phyloP scores from a whole-genome alignment of 2,797 vertebrate genomes.

The Cetoscarus ocellatus region DNA sequence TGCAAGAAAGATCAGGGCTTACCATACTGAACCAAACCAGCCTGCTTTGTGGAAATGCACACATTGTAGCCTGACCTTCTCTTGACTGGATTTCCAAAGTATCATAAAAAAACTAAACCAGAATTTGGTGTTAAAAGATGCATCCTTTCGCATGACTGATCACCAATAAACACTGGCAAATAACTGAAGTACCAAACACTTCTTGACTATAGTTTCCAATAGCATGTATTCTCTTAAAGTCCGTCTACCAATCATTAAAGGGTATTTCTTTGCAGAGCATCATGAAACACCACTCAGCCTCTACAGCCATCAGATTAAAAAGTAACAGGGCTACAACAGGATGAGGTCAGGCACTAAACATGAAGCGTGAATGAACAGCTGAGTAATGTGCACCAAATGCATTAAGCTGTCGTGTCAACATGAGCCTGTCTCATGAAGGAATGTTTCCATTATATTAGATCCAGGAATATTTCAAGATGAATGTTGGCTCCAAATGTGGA shows the following conservation, averaged over 20 bases:
- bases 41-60: no score
- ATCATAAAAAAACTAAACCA: no score
- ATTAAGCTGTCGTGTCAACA: background rate
- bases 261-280: background rate
- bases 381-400: background rate
- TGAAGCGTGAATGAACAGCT: background rate
- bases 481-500: background rate
- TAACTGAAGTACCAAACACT: background rate
- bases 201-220: background rate
- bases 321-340: background rate
- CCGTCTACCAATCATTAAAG: background rate
- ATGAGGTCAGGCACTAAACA: background rate
- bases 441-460: conserved; percentile 20
- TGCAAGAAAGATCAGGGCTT: no score
- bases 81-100: no score
- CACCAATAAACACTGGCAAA: no score
- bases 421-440: conserved; percentile 6
- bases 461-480: background rate
- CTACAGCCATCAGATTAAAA: background rate
- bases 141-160: no score
- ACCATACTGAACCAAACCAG: no score
- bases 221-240: background rate
- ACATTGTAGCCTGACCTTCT: no score
- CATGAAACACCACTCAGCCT: background rate
- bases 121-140: no score